Conservation (phyloP, 2,888 invertebrate genomes). For the Julus scandinavius region DNA sequence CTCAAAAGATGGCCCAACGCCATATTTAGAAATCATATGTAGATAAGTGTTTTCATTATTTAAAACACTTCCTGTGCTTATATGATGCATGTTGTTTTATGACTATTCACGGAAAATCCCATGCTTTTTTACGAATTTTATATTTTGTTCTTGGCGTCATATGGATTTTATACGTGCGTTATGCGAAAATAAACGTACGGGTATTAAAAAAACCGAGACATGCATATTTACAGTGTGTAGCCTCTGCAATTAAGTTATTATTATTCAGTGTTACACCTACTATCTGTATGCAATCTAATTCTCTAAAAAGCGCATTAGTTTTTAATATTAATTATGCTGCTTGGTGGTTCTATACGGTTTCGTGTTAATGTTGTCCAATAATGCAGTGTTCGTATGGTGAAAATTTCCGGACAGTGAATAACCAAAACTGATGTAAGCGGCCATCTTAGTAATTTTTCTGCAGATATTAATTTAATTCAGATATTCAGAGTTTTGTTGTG, state of each 20-base stretch:
- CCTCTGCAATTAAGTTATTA: constrained; percentile 14
- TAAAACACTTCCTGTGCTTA: too few relatives aligned
- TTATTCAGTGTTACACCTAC: neutral
- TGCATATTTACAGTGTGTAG: neutral
- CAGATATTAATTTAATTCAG: too few relatives aligned
- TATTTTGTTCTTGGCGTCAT: neutral
- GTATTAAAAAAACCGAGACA: neutral
- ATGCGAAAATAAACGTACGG: neutral
- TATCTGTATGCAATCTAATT: constrained; percentile 16
- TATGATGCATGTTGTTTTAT: too few relatives aligned
- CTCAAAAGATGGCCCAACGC: too few relatives aligned
- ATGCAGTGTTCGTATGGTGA: neutral
- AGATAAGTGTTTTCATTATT: too few relatives aligned
- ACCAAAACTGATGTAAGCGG: too few relatives aligned
- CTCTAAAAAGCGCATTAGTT: neutral
- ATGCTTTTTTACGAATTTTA: too few relatives aligned
- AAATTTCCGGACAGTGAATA: too few relatives aligned
- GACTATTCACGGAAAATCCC: too few relatives aligned
- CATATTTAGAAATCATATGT: too few relatives aligned
- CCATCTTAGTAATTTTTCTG: too few relatives aligned
- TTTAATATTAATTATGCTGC: neutral
- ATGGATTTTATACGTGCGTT: neutral
- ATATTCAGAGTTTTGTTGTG: too few relatives aligned
- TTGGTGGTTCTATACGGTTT: neutral
- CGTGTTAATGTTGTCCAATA: neutral